Evolutionary conservation across 2,797 vertebrate species (phyloP).

Genomic region (Danionella dracula): DNA sequence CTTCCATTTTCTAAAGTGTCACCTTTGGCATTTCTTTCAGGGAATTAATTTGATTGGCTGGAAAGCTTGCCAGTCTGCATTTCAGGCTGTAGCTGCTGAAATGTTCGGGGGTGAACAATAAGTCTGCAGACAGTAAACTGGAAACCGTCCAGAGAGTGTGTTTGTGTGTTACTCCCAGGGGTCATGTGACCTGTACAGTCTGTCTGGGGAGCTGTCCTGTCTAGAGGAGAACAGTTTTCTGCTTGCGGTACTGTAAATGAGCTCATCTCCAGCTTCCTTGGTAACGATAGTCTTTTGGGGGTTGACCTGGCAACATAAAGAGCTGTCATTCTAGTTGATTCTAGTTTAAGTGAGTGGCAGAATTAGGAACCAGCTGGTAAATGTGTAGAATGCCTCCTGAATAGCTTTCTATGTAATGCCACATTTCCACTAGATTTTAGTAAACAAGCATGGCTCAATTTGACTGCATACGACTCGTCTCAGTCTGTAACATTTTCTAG

Average conservation of each 20-base stretch:
- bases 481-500: too few species aligned
- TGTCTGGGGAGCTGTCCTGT: constrained; percentile 20
- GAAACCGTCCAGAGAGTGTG: constrained; percentile 48
- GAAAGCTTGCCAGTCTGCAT: constrained; percentile 67
- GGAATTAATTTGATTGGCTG: constrained; percentile 68
- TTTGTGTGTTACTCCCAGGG: constrained; percentile 31
- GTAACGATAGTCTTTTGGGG: neutral
- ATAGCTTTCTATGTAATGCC: too few species aligned
- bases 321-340: neutral
- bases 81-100: constrained; percentile 60
- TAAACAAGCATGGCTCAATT: too few species aligned
- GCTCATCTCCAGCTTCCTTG: too few species aligned
- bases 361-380: too few species aligned
- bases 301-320: neutral
- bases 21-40: constrained; percentile 63
- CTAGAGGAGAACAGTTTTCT: constrained; percentile 2
- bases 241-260: neutral
- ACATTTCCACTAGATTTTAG: too few species aligned
- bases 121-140: constrained; percentile 56
- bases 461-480: too few species aligned
- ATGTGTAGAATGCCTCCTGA: too few species aligned
- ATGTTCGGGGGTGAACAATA: constrained; percentile 50
- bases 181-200: constrained; percentile 39
- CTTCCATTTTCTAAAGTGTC: constrained; percentile 59
- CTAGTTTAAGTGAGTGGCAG: neutral